These are phyloP conservation scores for Gallinago paraguaiae DNA, from an alignment of 2,113 vertebrate genomes.

Conservation along the genomic window DNA sequence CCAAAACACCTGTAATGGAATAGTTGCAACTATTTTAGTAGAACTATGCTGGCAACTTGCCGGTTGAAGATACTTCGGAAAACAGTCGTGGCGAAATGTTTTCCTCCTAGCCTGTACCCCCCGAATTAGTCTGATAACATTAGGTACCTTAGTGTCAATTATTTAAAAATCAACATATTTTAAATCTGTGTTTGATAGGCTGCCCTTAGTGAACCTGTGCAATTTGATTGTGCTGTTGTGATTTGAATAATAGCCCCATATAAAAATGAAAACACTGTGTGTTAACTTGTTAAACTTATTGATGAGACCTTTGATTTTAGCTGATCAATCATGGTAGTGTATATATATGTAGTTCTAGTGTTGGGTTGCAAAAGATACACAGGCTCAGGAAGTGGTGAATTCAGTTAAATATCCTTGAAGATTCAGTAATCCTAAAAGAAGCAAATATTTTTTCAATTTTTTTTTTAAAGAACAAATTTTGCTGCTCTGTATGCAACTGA, in stretches of 20 bases:
- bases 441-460: too few relatives aligned
- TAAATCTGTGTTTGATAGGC: fast-evolving
- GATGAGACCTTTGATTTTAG: not conserved
- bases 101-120: not conserved
- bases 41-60: not conserved
- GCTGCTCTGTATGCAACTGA: too few relatives aligned
- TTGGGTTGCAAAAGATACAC: too few relatives aligned
- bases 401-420: too few relatives aligned
- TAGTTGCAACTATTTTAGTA: not conserved
- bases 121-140: not conserved
- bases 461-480: too few relatives aligned
- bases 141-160: not conserved
- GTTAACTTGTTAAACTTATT: fast-evolving
- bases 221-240: not conserved
- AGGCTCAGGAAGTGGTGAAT: too few relatives aligned
- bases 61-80: not conserved
- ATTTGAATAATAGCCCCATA: fast-evolving
- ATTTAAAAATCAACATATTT: not conserved
- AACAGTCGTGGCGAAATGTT: not conserved
- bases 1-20: conserved; percentile 36
- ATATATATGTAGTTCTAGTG: not conserved
- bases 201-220: not conserved
- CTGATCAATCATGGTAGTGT: not conserved
- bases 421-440: too few relatives aligned
- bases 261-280: not conserved